These are phyloP conservation scores for Panagrolaimus sp. DNA, from an alignment of 1,140 invertebrate species.

Conservation along the genomic window DNA sequence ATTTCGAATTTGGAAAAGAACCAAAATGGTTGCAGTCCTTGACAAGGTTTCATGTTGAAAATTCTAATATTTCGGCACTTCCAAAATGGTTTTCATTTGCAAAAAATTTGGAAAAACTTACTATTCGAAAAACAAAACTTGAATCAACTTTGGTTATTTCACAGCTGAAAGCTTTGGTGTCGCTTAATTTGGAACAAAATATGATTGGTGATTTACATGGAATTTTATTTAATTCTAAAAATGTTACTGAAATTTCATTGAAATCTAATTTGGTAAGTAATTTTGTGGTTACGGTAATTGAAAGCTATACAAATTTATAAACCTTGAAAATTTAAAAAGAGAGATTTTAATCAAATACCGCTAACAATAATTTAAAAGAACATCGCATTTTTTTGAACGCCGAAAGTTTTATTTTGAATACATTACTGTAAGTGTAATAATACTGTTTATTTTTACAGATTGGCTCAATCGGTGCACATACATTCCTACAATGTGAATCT, in stretches of 20 bases:
- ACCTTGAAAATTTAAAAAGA: too few relatives aligned
- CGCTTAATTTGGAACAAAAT: slow-evolving; percentile 1
- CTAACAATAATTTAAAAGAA: too few relatives aligned
- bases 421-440: too few relatives aligned
- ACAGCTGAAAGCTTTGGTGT: background rate
- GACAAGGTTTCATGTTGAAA: background rate
- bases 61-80: background rate
- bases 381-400: too few relatives aligned
- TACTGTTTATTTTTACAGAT: background rate
- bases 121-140: background rate
- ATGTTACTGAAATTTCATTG: background rate
- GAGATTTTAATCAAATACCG: too few relatives aligned
- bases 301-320: too few relatives aligned
- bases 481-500: background rate
- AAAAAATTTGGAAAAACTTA: background rate
- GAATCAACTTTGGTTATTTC: background rate
- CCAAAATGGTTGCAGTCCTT: background rate
- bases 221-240: background rate
- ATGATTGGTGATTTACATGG: background rate
- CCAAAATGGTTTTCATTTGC: slow-evolving; percentile 10
- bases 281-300: too few relatives aligned
- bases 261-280: background rate
- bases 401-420: too few relatives aligned
- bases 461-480: background rate
- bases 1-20: background rate